phyloP scores from a whole-genome alignment of 92 coral and sea anemone genomes.

The Micromussa lordhowensis region DNA sequence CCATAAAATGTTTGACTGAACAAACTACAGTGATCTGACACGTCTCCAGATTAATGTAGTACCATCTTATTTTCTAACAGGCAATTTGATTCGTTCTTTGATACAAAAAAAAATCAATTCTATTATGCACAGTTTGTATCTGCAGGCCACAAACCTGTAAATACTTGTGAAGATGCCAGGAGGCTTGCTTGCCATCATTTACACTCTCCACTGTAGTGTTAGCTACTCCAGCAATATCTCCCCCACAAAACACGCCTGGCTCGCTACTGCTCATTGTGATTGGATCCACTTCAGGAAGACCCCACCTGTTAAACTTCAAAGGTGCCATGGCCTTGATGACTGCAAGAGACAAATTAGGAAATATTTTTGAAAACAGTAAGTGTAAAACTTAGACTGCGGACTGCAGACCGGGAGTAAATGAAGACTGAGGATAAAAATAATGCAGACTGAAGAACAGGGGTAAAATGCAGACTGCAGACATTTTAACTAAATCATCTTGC shows the following conservation, averaged over 20 bases:
- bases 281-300: conserved; percentile 87
- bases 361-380: neutral
- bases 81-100: no score
- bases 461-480: no score
- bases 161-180: conserved; percentile 89
- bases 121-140: no score
- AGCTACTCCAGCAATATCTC: conserved; percentile 96
- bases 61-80: no score
- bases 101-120: no score
- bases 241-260: conserved; percentile 94
- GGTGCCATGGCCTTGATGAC: conserved; percentile 89
- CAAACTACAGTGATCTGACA: no score
- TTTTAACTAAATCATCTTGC: no score
- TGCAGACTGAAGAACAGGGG: no score
- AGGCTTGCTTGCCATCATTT: conserved; percentile 98
- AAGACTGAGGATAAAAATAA: no score
- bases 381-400: neutral
- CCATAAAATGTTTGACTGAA: no score
- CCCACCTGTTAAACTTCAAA: conserved; percentile 94
- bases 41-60: no score
- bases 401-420: no score
- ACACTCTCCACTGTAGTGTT: conserved; percentile 96
- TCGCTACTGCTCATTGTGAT: conserved; percentile 91
- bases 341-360: conserved; percentile 7
- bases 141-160: conserved; percentile 72